phyloP scores from a whole-genome alignment of 2,888 invertebrate genomes.

The Trileptium ribeirensis region DNA sequence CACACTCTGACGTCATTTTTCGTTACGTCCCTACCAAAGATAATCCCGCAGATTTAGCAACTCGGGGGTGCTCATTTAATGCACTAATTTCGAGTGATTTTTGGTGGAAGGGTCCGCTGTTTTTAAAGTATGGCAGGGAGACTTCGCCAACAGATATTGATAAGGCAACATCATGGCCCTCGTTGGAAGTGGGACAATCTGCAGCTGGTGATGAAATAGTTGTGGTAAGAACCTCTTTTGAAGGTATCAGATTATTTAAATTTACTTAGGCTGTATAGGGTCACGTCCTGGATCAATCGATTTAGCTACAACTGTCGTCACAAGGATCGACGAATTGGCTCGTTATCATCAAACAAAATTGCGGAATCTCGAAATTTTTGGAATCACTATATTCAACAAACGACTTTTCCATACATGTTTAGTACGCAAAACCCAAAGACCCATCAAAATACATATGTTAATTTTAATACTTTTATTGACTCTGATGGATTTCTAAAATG shows the following conservation, averaged over 20 bases:
- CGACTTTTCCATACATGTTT: too few species aligned
- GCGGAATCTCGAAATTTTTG: not conserved
- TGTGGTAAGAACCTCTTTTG: not conserved
- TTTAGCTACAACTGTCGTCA: not conserved
- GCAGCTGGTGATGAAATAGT: not conserved
- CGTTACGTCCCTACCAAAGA: slow-evolving; percentile 36
- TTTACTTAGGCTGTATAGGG: not conserved
- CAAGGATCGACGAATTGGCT: not conserved
- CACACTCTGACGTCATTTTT: slow-evolving; percentile 29
- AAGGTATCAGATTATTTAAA: not conserved
- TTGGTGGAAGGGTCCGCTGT: slow-evolving; percentile 42
- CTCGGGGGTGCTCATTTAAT: slow-evolving; percentile 37
- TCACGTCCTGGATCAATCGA: not conserved
- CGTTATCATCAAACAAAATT: not conserved
- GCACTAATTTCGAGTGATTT: too few species aligned
- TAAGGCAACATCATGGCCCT: too few species aligned
- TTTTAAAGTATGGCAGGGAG: too few species aligned
- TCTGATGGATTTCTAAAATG: too few species aligned
- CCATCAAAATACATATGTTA: too few species aligned
- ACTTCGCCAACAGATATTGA: too few species aligned
- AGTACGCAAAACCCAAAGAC: too few species aligned
- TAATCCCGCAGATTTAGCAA: slow-evolving; percentile 44
- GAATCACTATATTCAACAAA: not conserved
- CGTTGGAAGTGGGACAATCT: too few species aligned
- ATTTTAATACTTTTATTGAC: too few species aligned